Base-by-base conservation (phyloP, 35 echinoderm and acorn worm genomes). In the Strongylocentrotus purpuratus region DNA sequence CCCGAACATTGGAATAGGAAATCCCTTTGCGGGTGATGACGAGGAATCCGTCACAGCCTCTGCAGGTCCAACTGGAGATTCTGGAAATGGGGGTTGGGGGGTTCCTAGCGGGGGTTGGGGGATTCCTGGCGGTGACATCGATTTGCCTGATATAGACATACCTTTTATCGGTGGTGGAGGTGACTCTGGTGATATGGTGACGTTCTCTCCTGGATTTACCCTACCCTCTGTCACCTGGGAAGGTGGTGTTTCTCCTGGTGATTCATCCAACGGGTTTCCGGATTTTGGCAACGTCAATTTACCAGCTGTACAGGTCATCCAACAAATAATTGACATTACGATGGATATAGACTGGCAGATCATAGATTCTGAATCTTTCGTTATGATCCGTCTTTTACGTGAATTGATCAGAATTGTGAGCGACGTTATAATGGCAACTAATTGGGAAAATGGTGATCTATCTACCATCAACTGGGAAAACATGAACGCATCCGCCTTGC, bases 371-470 rank as follows among this genome's bases (percentile, higher is more conserved):
- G 91, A 93, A 48, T 93, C 46, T 50, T 93, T 58, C 28, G 20
- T 33, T 20, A 32, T 91, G 6, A 92, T 58, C 1, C 45, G 46
- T 48, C 5, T 58, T 46, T 4, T 58, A 31, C 91, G 31, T 20
- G 91, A 58, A 46, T 50, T 47, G 8, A 6, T 93, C 45, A 33
- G 31, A 28, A 58, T 46, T 14, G 22, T 93, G 22, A 50, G 10
- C 13, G 46, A 50, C 46, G 22, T 93, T 12, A 12, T 93, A 20
- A 31, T 58, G 45, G 17, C 91, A 58, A 50, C 91, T 46, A 45
- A 93, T 47, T 93, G 91, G 91, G 45, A 55, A 58, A 25, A 93
- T 18, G 48, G 45, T n/a, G 91, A 93, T 46, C 48, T 93, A 46
- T 58, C 91, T 11, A 93, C 32, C 31, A 58, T 93, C 91, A 58